These are phyloP conservation scores for Mythimna ferrago DNA, from an alignment of 2,888 invertebrate species.

Conservation along the genomic window DNA sequence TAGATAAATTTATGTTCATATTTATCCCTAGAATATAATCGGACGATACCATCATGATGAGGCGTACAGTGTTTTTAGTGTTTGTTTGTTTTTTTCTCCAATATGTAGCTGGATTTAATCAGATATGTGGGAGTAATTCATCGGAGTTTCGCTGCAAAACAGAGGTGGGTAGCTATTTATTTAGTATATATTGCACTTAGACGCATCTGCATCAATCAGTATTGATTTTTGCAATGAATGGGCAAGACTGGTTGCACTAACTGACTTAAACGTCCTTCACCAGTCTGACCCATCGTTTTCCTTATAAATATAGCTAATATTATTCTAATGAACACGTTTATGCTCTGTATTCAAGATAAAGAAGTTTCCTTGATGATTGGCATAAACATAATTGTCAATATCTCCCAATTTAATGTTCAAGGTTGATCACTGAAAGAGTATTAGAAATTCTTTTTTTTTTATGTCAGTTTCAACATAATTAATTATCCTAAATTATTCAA, in stretches of 20 bases:
- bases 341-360: slow-evolving; percentile 3
- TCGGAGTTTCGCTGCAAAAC: slow-evolving; percentile 81
- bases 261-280: slow-evolving; percentile 59
- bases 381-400: background rate
- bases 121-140: slow-evolving; percentile 78
- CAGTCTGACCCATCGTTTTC: slow-evolving; percentile 47
- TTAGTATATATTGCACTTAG: slow-evolving; percentile 3
- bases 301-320: slow-evolving; percentile 17
- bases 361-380: slow-evolving; percentile 23
- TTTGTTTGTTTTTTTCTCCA: slow-evolving; percentile 73
- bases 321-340: slow-evolving; percentile 22
- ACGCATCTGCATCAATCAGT: slow-evolving; percentile 53
- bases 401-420: background rate
- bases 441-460: slow-evolving; percentile 21
- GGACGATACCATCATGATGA: slow-evolving; percentile 65
- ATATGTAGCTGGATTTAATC: slow-evolving; percentile 73
- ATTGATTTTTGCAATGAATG: slow-evolving; percentile 67
- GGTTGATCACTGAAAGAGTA: slow-evolving; percentile 20
- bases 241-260: slow-evolving; percentile 40
- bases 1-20: slow-evolving; percentile 52
- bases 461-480: slow-evolving; percentile 19
- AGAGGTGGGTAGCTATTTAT: slow-evolving; percentile 73
- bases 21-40: slow-evolving; percentile 36
- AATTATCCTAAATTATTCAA: background rate
- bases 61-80: slow-evolving; percentile 72